A percentile compares a stretch with the other conserved stretches of the same genome.
Evolutionary conservation across 2,888 invertebrate genomes (phyloP).

Genomic region (Amblyteles armatorius): DNA sequence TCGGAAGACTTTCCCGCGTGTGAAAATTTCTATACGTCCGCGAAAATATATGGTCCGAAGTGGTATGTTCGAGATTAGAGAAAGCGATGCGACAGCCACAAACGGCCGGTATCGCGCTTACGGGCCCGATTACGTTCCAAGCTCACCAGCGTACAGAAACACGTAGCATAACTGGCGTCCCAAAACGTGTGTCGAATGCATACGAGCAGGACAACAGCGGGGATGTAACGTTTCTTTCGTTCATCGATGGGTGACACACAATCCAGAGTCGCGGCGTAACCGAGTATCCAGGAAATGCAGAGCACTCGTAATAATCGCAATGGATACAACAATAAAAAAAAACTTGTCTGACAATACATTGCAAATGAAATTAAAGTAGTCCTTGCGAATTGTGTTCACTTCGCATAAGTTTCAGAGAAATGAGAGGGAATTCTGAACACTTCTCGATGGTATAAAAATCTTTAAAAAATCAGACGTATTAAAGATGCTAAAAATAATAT

Average conservation of each 20-base stretch:
- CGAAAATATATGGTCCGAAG: not conserved
- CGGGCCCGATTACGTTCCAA: conserved; percentile 67
- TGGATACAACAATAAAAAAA: not conserved
- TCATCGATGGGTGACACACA: conserved; percentile 41
- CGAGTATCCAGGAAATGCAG: conserved; percentile 29
- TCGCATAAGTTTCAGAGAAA: no score
- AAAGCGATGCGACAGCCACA: conserved; percentile 71
- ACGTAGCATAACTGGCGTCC: conserved; percentile 2
- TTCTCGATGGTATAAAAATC: no score
- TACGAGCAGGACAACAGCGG: conserved; percentile 18
- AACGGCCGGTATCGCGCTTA: conserved; percentile 68
- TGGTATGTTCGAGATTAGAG: conserved; percentile 13
- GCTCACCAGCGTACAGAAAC: not conserved
- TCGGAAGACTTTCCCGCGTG: not conserved
- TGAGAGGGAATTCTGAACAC: no score
- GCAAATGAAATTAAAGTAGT: conserved; percentile 35
- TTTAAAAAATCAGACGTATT: no score
- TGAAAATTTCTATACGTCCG: not conserved
- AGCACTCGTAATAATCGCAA: conserved; percentile 23
- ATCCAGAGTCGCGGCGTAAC: conserved; percentile 50
- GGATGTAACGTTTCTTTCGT: conserved; percentile 34
- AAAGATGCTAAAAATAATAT: no score
- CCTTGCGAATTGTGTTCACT: no score
- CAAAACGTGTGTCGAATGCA: conserved; percentile 30
- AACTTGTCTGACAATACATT: conserved; percentile 12